A percentile compares a stretch with the other conserved stretches of the same genome.
These are phyloP conservation scores for Ptyas mucosa DNA, from an alignment of 2,113 vertebrate species.

Conservation along the genomic window DNA sequence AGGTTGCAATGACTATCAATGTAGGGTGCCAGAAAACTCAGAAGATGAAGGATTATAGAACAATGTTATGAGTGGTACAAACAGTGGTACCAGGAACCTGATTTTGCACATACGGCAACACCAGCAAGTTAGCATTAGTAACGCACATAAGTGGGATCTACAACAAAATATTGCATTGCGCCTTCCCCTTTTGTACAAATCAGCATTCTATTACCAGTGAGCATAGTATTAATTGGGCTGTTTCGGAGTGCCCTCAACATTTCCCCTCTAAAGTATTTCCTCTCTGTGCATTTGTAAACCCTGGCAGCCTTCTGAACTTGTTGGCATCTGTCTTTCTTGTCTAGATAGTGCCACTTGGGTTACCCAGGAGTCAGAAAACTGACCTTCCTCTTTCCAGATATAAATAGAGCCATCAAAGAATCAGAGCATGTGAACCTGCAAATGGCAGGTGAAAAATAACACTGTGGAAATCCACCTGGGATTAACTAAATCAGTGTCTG, in stretches of 20 bases:
- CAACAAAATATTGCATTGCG: not conserved
- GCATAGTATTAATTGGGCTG: not conserved
- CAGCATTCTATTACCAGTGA: not conserved
- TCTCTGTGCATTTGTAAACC: not conserved
- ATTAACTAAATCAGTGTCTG: not conserved
- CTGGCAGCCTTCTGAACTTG: not conserved
- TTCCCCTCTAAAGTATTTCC: not conserved
- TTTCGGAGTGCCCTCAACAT: not conserved
- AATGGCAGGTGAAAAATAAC: not conserved
- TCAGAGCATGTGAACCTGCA: not conserved
- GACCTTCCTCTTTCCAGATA: not conserved
- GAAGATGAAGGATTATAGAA: not conserved
- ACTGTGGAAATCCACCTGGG: not conserved
- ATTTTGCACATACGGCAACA: not conserved
- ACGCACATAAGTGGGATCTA: not conserved
- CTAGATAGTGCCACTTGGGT: not conserved
- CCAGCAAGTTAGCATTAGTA: not conserved
- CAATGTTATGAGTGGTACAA: not conserved
- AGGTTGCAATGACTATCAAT: not conserved
- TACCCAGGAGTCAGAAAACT: not conserved
- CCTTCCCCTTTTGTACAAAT: not conserved
- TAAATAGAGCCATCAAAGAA: not conserved
- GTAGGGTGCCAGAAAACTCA: not conserved
- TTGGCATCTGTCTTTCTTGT: not conserved
- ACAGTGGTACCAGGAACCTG: not conserved